Evolutionary conservation across 2,797 vertebrate species (phyloP), one percentile per base, ranked within the genome.

Genomic region (Danio jaintianensis): DNA sequence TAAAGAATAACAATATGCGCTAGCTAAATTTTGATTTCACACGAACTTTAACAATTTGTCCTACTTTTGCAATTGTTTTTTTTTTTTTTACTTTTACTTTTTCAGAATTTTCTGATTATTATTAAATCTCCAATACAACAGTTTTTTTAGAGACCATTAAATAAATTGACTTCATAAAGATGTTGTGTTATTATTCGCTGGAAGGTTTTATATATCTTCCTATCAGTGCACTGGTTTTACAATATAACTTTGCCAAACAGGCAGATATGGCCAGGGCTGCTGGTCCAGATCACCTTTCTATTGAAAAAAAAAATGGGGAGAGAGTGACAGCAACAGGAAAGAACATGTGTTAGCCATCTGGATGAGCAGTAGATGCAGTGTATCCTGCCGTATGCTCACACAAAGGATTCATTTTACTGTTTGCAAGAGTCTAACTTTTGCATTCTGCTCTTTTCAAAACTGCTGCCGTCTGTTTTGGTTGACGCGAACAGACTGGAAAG

Each of bases 291-390:
- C 92, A 90, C 89, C 89, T 92, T 92, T 92, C 91, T 84, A 83
- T 84, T 86, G 90, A 88, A 87, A 83, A 76, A 62, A 79, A 64
- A 42, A 68, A 40, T 20, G 18, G 7, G 55, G 59, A 89, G 83
- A 89, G 85, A 85, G 82, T 84, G 88, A 92, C 87, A 89, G 88
- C 87, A 91, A 89, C 88, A 87, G 90, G 89, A 90, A 89, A 90
- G 84, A 90, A 89, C 92, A 93, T 91, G 90, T 92, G 91, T 90
- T 83, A 88, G 87, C 91, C 91, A 92, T 92, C 90, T 93, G 92
- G 92, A 91, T 89, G 89, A 89, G 84, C 88, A 74, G 75, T 82
- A 87, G 85, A 88, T 80, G 86, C 74, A 47, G 70, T 85, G 84
- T 86, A 88, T 90, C 86, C 63, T 86, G 87, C 47, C 79, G 85